phyloP scores from a whole-genome alignment of 2,113 vertebrate species.

The Siphamia tubifer region DNA sequence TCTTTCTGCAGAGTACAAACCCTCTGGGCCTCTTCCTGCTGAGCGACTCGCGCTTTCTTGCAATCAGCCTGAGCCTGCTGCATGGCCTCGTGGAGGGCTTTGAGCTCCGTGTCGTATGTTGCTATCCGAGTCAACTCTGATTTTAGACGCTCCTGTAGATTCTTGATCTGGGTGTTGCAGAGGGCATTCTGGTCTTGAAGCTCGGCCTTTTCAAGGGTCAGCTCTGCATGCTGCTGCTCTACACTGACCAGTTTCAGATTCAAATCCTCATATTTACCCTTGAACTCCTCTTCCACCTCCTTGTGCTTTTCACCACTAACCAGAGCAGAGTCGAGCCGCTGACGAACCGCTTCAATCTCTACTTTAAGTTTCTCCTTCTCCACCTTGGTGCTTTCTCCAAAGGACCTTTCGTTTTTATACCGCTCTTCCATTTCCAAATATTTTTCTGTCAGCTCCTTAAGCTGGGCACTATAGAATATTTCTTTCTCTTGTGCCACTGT shows the following conservation, averaged over 20 bases:
- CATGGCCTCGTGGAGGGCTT: conserved; percentile 69
- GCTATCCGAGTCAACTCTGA: conserved; percentile 70
- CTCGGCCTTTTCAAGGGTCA: conserved; percentile 60
- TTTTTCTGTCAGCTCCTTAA: conserved; percentile 78
- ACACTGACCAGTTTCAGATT: conserved; percentile 71
- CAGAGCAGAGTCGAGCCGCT: conserved; percentile 75
- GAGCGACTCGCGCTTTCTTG: conserved; percentile 62
- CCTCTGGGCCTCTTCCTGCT: conserved; percentile 67
- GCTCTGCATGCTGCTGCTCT: conserved; percentile 71
- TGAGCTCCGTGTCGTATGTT: conserved; percentile 79
- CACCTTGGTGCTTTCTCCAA: conserved; percentile 53
- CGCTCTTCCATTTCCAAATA: conserved; percentile 76
- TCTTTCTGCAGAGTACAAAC: conserved; percentile 75
- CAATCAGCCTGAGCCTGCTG: conserved; percentile 80
- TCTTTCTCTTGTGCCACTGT: conserved; percentile 83
- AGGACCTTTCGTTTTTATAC: conserved; percentile 64
- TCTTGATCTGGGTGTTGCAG: conserved; percentile 70
- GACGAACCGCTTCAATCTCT: conserved; percentile 77
- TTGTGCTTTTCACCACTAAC: conserved; percentile 74
- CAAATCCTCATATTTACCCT: conserved; percentile 70
- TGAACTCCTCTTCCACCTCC: conserved; percentile 72
- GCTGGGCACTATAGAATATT: conserved; percentile 68
- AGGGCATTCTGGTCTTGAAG: conserved; percentile 69
- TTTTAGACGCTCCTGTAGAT: conserved; percentile 72
- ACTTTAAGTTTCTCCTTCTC: conserved; percentile 80